These are phyloP conservation scores for Gerosis bhagava DNA, from an alignment of 2,888 invertebrate species.

Conservation along the genomic window DNA sequence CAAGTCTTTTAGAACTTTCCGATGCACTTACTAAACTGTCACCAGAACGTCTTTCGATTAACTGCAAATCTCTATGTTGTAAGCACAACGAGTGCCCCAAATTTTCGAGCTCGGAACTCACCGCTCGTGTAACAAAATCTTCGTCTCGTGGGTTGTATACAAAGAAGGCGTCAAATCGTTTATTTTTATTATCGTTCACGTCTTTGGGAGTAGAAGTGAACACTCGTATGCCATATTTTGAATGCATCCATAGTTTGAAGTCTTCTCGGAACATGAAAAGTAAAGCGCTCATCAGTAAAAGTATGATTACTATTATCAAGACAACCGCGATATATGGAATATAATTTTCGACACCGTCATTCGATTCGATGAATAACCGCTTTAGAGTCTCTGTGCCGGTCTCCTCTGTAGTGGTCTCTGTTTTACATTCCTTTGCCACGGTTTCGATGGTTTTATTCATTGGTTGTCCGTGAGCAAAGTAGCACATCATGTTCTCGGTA, in stretches of 20 bases:
- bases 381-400: conserved; percentile 82
- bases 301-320: conserved; percentile 86
- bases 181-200: conserved; percentile 83
- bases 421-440: conserved; percentile 80
- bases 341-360: conserved; percentile 86
- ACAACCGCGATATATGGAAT: conserved; percentile 89
- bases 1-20: conserved; percentile 86
- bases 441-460: conserved; percentile 77
- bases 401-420: conserved; percentile 84
- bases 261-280: conserved; percentile 90
- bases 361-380: conserved; percentile 83
- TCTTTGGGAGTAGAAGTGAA: conserved; percentile 84
- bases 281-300: conserved; percentile 86
- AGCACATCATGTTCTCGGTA: conserved; percentile 86
- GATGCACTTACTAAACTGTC: conserved; percentile 79
- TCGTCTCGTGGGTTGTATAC: conserved; percentile 92
- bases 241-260: conserved; percentile 90
- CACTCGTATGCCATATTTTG: conserved; percentile 88
- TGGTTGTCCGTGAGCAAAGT: conserved; percentile 77
- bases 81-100: conserved; percentile 83
- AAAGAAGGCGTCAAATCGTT: conserved; percentile 93
- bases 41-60: conserved; percentile 80
- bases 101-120: conserved; percentile 89
- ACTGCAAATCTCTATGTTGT: conserved; percentile 84
- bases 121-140: conserved; percentile 86